Conservation (phyloP, 2,797 vertebrate species). For the Cyprinodon diabolis region DNA sequence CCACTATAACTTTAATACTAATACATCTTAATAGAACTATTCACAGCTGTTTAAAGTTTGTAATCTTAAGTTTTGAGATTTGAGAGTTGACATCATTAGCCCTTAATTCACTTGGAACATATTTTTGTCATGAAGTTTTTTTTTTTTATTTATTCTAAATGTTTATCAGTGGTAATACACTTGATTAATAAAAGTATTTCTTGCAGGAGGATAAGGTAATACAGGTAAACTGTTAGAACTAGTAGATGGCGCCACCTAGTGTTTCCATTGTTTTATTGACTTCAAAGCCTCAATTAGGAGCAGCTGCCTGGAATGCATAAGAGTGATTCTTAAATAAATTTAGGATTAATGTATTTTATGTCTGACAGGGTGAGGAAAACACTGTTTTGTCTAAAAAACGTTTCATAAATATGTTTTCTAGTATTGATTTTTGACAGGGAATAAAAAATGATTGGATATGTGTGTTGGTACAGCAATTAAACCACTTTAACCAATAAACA, state of each 20-base stretch:
- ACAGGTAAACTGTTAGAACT: background rate
- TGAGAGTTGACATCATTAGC: background rate
- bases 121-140: background rate
- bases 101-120: background rate
- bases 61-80: background rate
- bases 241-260: conserved; percentile 40
- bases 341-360: background rate
- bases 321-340: no score
- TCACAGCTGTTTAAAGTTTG: background rate
- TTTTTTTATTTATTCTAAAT: background rate
- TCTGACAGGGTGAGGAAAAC: no score
- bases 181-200: background rate
- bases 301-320: rapidly evolving
- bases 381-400: no score
- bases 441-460: background rate
- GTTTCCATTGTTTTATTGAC: background rate
- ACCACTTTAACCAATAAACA: background rate
- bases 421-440: no score
- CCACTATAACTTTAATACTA: no score
- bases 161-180: background rate
- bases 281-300: background rate
- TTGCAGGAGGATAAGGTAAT: background rate
- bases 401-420: no score
- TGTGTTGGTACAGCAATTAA: background rate
- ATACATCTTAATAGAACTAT: no score